phyloP scores from a whole-genome alignment of 2,888 invertebrate genomes.

The Folsomia candida region DNA sequence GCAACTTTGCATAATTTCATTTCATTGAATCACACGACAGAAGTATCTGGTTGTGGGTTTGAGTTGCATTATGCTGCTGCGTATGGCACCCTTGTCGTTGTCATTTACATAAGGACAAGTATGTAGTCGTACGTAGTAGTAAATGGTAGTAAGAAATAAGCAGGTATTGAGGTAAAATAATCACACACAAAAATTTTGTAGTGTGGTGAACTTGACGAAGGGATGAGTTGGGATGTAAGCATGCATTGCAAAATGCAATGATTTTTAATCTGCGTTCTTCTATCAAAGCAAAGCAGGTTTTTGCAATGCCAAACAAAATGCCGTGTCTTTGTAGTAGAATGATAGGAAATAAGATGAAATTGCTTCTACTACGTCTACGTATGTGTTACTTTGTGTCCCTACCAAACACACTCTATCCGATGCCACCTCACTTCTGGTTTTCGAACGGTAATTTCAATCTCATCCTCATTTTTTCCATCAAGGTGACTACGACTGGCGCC shows the following conservation, averaged over 20 bases:
- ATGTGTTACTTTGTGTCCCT: not conserved
- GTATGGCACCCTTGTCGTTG: not conserved
- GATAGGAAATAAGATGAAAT: not conserved
- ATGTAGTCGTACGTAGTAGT: too few species aligned
- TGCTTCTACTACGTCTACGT: not conserved
- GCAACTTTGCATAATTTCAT: not conserved
- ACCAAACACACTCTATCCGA: not conserved
- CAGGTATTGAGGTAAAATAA: too few species aligned
- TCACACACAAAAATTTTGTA: not conserved
- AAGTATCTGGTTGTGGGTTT: not conserved
- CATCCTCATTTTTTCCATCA: not conserved
- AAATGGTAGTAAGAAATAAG: too few species aligned
- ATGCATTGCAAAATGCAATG: not conserved
- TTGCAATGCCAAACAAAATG: not conserved
- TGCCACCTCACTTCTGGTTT: constrained; percentile 11
- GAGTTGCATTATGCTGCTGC: not conserved
- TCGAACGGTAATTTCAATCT: constrained; percentile 18
- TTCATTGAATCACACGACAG: not conserved
- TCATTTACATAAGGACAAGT: too few species aligned
- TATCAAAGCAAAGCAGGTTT: constrained; percentile 4
- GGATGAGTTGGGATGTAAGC: not conserved
- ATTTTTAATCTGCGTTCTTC: constrained; percentile 1
- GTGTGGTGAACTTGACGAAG: not conserved
- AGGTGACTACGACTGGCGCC: constrained; percentile 17
- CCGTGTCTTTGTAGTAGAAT: not conserved